Evolutionary conservation across 2,113 vertebrate genomes (phyloP).

Genomic region (Puffinus mauretanicus): DNA sequence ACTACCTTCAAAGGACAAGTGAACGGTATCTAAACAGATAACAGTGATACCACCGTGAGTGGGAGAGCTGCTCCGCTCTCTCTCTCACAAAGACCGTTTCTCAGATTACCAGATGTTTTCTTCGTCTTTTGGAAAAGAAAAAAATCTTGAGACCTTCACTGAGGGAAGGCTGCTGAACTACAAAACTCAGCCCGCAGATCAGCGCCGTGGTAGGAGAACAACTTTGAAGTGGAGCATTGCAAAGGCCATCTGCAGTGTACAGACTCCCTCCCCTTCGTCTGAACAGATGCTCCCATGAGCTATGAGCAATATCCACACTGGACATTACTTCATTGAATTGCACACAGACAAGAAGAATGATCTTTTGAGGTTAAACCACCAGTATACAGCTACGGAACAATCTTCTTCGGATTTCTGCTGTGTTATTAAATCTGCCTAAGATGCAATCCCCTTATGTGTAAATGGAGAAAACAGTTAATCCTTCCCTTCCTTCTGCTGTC

Average conservation of each 20-base stretch:
- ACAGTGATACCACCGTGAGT: neutral
- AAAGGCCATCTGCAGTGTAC: neutral
- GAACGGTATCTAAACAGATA: conserved; percentile 45
- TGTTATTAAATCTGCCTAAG: neutral
- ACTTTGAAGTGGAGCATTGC: neutral
- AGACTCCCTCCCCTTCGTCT: neutral
- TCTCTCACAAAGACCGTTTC: neutral
- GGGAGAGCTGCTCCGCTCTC: neutral
- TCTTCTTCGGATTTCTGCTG: neutral
- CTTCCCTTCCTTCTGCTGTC: neutral
- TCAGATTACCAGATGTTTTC: conserved; percentile 44
- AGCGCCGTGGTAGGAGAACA: fast-evolving
- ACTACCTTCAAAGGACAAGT: conserved; percentile 51
- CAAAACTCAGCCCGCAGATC: neutral
- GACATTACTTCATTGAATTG: neutral
- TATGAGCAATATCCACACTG: neutral
- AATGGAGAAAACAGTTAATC: neutral
- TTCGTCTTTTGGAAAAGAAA: neutral
- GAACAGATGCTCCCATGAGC: neutral
- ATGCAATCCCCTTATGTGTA: fast-evolving
- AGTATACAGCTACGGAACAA: fast-evolving
- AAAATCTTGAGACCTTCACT: neutral
- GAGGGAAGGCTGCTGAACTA: neutral
- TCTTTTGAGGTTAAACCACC: neutral
- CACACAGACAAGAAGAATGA: neutral